Evolutionary conservation across 2,888 invertebrate species (phyloP).

Genomic region (Eremobia ochroleuca): DNA sequence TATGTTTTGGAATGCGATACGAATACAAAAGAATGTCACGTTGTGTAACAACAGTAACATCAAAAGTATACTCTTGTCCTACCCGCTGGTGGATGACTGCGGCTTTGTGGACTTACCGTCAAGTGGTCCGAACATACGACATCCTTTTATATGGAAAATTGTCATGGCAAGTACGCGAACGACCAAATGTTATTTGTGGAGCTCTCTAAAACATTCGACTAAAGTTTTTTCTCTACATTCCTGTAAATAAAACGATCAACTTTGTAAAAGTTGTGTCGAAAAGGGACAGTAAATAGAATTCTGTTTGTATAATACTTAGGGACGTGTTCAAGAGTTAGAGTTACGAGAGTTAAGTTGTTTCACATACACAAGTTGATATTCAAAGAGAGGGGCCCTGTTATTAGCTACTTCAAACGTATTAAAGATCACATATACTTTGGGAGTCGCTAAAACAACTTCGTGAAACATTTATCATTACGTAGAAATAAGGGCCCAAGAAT

Average conservation of each 20-base stretch:
- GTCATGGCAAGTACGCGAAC: conserved; percentile 56
- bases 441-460: conserved; percentile 58
- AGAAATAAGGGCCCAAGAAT: conserved; percentile 33
- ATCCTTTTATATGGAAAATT: conserved; percentile 61
- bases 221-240: conserved; percentile 69
- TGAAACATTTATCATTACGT: conserved; percentile 57
- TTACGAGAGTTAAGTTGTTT: conserved; percentile 68
- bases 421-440: conserved; percentile 57
- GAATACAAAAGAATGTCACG: conserved; percentile 27
- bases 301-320: conserved; percentile 74
- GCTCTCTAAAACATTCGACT: conserved; percentile 70
- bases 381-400: conserved; percentile 58
- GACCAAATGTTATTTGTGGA: conserved; percentile 70
- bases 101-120: conserved; percentile 51
- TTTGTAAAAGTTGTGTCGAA: conserved; percentile 68
- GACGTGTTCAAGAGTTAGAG: conserved; percentile 70
- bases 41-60: conserved; percentile 37
- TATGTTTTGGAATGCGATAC: conserved; percentile 16
- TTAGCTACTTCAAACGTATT: conserved; percentile 66
- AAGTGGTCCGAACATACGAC: conserved; percentile 48
- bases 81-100: conserved; percentile 30
- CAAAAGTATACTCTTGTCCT: conserved; percentile 44
- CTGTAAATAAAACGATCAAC: conserved; percentile 68
- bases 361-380: conserved; percentile 66
- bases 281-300: conserved; percentile 75